Percentiles rank a stretch among this genome's conserved stretches.
Conservation (phyloP, 2,113 vertebrate genomes). For the Dinomys branickii region DNA sequence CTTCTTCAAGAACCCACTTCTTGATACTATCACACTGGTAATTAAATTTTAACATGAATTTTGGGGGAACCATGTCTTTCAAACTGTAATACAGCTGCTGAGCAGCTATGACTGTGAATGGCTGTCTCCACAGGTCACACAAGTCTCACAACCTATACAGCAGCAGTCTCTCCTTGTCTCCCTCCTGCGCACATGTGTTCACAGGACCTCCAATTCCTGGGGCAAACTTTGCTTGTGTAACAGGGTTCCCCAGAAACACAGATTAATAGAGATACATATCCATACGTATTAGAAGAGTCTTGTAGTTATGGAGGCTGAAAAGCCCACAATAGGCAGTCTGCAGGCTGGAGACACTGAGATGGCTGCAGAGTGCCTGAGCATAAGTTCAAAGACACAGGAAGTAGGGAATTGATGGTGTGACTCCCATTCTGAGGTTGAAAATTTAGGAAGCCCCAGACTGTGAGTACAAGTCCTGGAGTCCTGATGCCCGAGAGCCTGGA, state of each 20-base stretch:
- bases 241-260: background rate
- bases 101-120: fast-evolving
- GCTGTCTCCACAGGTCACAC: fast-evolving
- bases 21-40: background rate
- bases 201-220: background rate
- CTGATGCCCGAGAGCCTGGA: background rate
- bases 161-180: too few species aligned
- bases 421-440: background rate
- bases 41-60: background rate
- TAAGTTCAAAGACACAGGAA: background rate
- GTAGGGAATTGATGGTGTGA: background rate
- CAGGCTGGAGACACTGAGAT: background rate
- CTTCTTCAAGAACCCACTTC: fast-evolving
- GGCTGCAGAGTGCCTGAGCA: background rate
- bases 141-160: background rate
- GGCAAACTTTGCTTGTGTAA: background rate
- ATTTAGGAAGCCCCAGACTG: background rate
- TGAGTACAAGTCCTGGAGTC: background rate
- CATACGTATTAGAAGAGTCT: background rate
- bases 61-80: too few species aligned
- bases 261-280: background rate
- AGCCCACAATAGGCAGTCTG: background rate
- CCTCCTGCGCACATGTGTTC: background rate
- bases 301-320: background rate
- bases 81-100: too few species aligned